A percentile compares a stretch with the other conserved stretches of the same genome.
Conservation (phyloP, 2,888 invertebrate species). For the Drosophila demipolita region DNA sequence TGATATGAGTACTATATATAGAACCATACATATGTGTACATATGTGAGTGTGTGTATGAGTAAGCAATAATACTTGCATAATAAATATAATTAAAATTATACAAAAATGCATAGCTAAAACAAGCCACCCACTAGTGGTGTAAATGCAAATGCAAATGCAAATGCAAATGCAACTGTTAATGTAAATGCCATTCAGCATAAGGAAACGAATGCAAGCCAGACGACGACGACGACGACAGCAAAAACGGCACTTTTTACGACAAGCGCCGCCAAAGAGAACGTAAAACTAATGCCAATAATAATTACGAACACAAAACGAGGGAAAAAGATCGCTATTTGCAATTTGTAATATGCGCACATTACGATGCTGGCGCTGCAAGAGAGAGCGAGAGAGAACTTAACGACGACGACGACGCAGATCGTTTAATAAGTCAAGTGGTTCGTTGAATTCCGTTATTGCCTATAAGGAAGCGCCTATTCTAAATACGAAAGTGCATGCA, state of each 20-base stretch:
- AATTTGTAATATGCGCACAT: constrained; percentile 26
- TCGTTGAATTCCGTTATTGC: constrained; percentile 19
- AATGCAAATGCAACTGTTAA: constrained; percentile 6
- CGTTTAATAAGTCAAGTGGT: constrained; percentile 55
- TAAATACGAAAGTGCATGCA: constrained; percentile 22
- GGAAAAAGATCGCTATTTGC: constrained; percentile 24
- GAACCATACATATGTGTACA: constrained; percentile 16
- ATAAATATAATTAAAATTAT: constrained; percentile 52
- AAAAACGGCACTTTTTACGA: constrained; percentile 54
- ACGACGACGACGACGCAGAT: constrained; percentile 23
- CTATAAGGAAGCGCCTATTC: constrained; percentile 57
- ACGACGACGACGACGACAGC: constrained; percentile 23
- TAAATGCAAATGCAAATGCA: constrained; percentile 23
- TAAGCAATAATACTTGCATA: constrained; percentile 61
- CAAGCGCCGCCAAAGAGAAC: constrained; percentile 44
- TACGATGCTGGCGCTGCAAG: background rate
- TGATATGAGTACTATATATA: constrained; percentile 47
- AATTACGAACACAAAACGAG: constrained; percentile 14
- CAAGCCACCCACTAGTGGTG: constrained; percentile 25
- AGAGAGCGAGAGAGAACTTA: constrained; percentile 7
- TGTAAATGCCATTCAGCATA: constrained; percentile 15
- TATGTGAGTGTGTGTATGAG: constrained; percentile 41
- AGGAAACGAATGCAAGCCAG: constrained; percentile 61
- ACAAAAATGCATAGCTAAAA: constrained; percentile 56
- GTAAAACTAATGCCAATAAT: constrained; percentile 33